Base-by-base conservation (phyloP, 2,113 vertebrate genomes). In the Entomyzon cyanotis region DNA sequence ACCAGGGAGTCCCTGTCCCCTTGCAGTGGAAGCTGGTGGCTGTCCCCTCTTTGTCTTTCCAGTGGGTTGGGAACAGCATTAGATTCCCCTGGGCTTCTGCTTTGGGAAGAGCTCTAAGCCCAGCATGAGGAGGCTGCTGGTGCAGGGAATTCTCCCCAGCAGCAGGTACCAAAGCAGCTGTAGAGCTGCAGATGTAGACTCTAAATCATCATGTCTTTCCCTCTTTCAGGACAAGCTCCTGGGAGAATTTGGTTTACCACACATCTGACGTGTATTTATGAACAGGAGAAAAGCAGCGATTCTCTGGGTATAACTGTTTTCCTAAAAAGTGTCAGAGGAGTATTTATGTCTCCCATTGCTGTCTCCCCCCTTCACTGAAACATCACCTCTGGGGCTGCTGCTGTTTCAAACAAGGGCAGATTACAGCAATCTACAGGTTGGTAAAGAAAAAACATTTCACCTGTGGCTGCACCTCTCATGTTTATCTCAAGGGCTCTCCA, bases 121-220 rank as follows among this genome's bases (percentile, higher is more conserved):
- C 70, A 71, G 18, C 4, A 2, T 4, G 58, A 59, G 84, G 74
- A 86, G 63, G 37, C 46, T 87, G 58, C 24, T 41, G 88, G 80
- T 85, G 83, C 55, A 41, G 63, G 73, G 95, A 87, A 60, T 67
- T 85, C 68, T 91, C 77, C 88, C 88, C 88, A 80, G 78, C 81
- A 96, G 86, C 80, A 92, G 84, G 94, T 31, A 83, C 85, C 3
- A 11, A 90, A 92, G 71, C 93, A 90, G 85, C 94, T 97, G 83
- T 25, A 95, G 80, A 68, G 25, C 37, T 96, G 90, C 96, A 98
- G 95, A 97, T 96, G 84, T 75, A 64, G 55, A 11, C 87, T 84
- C 85, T 97, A 97, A 97, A 97, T 97, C 94, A 96, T 74, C 52
- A n/a, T 82, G 63, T 90, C 95, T 95, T 97, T 97, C 69, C 68